Evolutionary conservation across 2,113 vertebrate species (phyloP), one percentile per base, ranked within the genome.

Genomic region (Phycodurus eques): DNA sequence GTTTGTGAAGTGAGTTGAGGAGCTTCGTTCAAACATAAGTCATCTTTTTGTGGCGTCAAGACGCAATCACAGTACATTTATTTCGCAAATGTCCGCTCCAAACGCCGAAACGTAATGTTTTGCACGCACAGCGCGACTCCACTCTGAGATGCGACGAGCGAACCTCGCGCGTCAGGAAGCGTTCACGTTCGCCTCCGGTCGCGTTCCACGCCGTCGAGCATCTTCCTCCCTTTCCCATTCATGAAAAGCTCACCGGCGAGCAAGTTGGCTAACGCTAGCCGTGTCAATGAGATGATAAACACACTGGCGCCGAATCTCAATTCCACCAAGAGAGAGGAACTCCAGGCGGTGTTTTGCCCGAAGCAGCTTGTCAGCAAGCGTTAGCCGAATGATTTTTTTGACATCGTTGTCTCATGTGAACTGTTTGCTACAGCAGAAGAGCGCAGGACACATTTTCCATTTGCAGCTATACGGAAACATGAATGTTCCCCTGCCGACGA

Each of bases 371-470:
- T 83, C 73, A 51, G 62, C 77, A 60, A 15, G 68, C 53, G 70
- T 84, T 68, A 80, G 31, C 20, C 3, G 79, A 75, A 82, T 75
- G 82, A 71, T 79, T 62, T 22, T 53, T 53, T n/a, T 59, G 60
- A 71, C 31, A 47, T 19, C 4, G 8, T 47, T 33, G 20, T 35
- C 63, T 77, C 66, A 67, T 42, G 43, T 65, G 56, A 51, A 68
- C 39, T 39, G 51, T 71, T 65, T 68, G 15, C 68, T 68, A 72
- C 20, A 61, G 46, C 39, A 60, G 43, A 59, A 14, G 60, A 22
- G 62, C 47, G n/a, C 27, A 17, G 61, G 2, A 68, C 11, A 44
- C 15, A 4, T 53, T 56, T 11, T 19, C 8, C 22, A 12, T 9
- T 57, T 43, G 17, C 39, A 42, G 61, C 39, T 20, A 27, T 57